Evolutionary conservation across 2,797 vertebrate species (phyloP), one percentile per base, ranked within the genome.

Genomic region (Melanotaenia maccullochi): DNA sequence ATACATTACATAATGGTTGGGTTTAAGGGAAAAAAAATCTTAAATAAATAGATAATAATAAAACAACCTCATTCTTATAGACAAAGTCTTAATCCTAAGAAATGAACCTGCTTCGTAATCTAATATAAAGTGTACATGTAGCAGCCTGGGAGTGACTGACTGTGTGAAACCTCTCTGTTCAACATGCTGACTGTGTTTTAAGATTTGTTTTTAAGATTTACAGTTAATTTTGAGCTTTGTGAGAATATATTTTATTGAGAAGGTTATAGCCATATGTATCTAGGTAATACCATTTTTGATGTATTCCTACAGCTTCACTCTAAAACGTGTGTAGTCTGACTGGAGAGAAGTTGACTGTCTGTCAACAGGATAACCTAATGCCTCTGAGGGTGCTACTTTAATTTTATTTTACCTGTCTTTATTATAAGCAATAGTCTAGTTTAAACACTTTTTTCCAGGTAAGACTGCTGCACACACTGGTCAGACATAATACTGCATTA

Each of bases 151-250:
- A 54, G 22, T 8, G 58, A 84, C 3, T 68, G 67, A 82, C 67
- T 52, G 9, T 1, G 16, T 6, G 13, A 30, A 11, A 2, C 52
- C 20, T 20, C 11, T 70, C 61, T 47, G 42, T 81, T 63, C 52
- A 25, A 18, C 54, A 11, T 59, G 56, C 30, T 25, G 25, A 1
- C 36, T 64, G 4, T 28, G 71, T 59, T 61, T 69, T 24, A 36
- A 3, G 30, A 30, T 30, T 30, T 30, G 30, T 30, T 65, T 60
- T 54, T 24, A 3, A 32, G 47, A 67, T 70, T 58, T 54, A 58
- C 42, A 64, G 28, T 71, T 76, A 32, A 78, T 84, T 74, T 74
- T 51, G 78, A 51, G 71, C 56, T 75, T 61, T 62, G 60, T 62
- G 13, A 47, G 38, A 68, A 33, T 72, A 64, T 60, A 62, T 76